Evolutionary conservation across 2,888 invertebrate species (phyloP), one percentile per base, ranked within the genome.

Genomic region (Cheilosia variabilis): DNA sequence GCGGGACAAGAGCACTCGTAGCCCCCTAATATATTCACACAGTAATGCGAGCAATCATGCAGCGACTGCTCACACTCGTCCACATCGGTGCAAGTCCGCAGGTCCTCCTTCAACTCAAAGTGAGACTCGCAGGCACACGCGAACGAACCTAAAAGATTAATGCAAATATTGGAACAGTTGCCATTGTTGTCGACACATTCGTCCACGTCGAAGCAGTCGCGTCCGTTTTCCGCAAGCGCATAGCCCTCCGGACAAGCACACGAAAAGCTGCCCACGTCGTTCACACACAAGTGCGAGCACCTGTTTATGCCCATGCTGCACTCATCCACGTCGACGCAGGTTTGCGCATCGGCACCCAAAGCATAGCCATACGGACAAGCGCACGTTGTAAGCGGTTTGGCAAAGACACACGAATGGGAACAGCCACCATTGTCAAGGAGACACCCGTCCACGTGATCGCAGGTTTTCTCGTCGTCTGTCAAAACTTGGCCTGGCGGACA

Each of bases 221-320:
- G 88, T 52, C 90, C 89, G 87, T 92, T 91, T 3, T 88, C 83
- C 3, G 90, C 89, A 80, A 93, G 91, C 88, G 88, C 88, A 86
- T 88, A 93, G 50, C 93, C 93, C 2, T 89, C 76, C 0, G 93
- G 90, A 87, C 94, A 95, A 63, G 90, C 89, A 88, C 95, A 95
- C 43, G 90, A 88, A 88, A 92, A 94, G 66, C 93, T 91, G 10
- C 94, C 94, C 6, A 91, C 89, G 9, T 89, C 90, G 88, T 95
- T 94, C 6, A 89, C 88, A 88, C 95, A 95, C 13, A 87, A 88
- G 86, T 95, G 94, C 2, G 94, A 94, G 90, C 96, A 96, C 41
- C 94, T 94, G 0, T 94, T 94, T 87, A 94, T 94, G 2, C 87
- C 87, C 63, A 92, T 90, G 10, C 89, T 88, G 88, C 95, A 95